Evolutionary conservation across 2,888 invertebrate genomes (phyloP).

Genomic region (Conchocele bisecta): DNA sequence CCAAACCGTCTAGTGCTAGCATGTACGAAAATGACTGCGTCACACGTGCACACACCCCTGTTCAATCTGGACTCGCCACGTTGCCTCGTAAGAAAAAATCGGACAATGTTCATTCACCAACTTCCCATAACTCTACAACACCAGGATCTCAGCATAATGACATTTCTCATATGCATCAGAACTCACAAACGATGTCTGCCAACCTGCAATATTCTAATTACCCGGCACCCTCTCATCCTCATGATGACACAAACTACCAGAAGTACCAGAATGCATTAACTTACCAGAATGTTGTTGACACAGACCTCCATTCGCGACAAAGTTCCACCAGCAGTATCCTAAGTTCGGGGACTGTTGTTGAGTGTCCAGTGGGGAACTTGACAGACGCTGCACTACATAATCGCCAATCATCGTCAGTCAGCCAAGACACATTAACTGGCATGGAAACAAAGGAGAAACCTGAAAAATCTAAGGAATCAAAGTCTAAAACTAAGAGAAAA

Average conservation of each 20-base stretch:
- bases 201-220: neutral
- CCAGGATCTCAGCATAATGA: constrained; percentile 38
- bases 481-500: constrained; percentile 40
- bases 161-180: neutral
- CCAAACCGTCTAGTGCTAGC: constrained; percentile 58
- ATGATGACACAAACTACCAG: neutral
- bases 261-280: constrained; percentile 18
- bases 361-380: constrained; percentile 34
- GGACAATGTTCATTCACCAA: constrained; percentile 15
- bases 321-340: constrained; percentile 65
- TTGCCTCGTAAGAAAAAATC: constrained; percentile 73
- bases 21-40: constrained; percentile 62
- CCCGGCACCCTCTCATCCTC: neutral
- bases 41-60: constrained; percentile 66
- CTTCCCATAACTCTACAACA: neutral
- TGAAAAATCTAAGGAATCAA: constrained; percentile 50
- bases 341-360: constrained; percentile 52
- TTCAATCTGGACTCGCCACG: constrained; percentile 77
- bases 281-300: constrained; percentile 46
- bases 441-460: constrained; percentile 43
- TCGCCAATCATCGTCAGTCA: constrained; percentile 59
- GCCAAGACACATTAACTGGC: constrained; percentile 55
- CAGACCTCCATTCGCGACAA: constrained; percentile 61
- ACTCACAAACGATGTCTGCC: neutral
- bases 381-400: constrained; percentile 33